phyloP scores from a whole-genome alignment of 1,140 invertebrate genomes.

The Chlorops oryzae region DNA sequence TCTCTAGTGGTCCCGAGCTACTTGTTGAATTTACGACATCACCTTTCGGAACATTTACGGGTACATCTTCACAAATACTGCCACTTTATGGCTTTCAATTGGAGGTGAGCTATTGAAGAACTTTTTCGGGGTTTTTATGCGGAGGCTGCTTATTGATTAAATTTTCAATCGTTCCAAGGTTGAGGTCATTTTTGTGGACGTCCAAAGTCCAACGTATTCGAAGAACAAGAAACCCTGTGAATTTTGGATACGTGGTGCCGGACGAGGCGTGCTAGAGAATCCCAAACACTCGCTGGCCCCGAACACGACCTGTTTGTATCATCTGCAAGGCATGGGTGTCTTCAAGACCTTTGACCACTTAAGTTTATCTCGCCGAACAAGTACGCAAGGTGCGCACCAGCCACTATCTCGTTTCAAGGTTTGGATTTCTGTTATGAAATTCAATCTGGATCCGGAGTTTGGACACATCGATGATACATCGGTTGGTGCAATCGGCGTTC shows the following conservation, averaged over 20 bases:
- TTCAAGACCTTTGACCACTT: conserved; percentile 46
- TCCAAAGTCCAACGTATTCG: conserved; percentile 69
- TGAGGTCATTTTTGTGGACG: conserved; percentile 75
- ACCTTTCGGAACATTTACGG: conserved; percentile 75
- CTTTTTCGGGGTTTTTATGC: not conserved
- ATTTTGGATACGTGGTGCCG: conserved; percentile 75
- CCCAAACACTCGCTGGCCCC: conserved; percentile 74
- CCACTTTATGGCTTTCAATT: conserved; percentile 80
- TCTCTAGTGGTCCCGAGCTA: conserved; percentile 78
- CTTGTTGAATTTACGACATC: conserved; percentile 86
- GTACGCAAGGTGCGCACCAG: conserved; percentile 30
- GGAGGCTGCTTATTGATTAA: not conserved
- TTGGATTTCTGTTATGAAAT: conserved; percentile 83
- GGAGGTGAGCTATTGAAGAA: conserved; percentile 59
- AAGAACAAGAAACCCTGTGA: conserved; percentile 77
- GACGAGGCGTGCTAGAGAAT: conserved; percentile 68
- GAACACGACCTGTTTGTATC: conserved; percentile 81
- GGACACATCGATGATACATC: conserved; percentile 52
- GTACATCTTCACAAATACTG: conserved; percentile 65
- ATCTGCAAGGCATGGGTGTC: conserved; percentile 56
- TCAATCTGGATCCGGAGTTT: conserved; percentile 55
- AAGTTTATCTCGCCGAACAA: conserved; percentile 36
- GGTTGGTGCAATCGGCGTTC: conserved; percentile 49
- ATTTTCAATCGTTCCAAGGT: conserved; percentile 30
- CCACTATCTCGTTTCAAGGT: conserved; percentile 62